Base-by-base conservation (phyloP, 2,113 vertebrate species). In the Oreotrochilus melanogaster region DNA sequence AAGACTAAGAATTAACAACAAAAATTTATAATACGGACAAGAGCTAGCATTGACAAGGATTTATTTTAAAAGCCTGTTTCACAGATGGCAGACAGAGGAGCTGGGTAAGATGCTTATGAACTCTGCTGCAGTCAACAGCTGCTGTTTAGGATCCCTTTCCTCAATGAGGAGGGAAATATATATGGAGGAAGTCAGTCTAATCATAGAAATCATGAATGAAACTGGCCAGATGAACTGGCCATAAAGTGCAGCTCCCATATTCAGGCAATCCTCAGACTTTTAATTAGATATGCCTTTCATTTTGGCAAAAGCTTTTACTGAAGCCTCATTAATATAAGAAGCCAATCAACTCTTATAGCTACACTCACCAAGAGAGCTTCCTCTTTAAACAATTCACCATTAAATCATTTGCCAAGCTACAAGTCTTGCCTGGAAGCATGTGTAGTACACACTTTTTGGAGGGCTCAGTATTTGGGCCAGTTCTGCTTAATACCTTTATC, bases 261-360 rank as follows among this genome's bases (percentile, higher is more conserved):
- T 79, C 76, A 65, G 61, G 33, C 87, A 88, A 58, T 23, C 58
- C 61, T 81, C 39, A 58, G 50, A 60, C 69, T 88, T 92, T 83
- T 78, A 88, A 96, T 78, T 88, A 84, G 81, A 69, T 60, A 93
- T 35, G 56, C 51, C 74, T 95, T 92, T 88, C 89, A 94, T 37
- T 71, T 31, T 91, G 61, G 25, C 45, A 87, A 94, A 86, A 91
- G 62, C 60, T 95, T 96, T 90, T 69, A 78, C 66, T 61, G 88
- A 96, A 84, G 70, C 79, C 80, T 90, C 93, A 94, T 88, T 80
- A 81, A 91, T 75, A 30, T 76, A 82, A 58, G 79, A 92, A 94
- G 85, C 33, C 82, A 95, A 93, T 91, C 86, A 90, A 80, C 64
- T 85, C 69, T 85, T 82, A 60, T 37, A 89, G 65, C 56, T 73